These are phyloP conservation scores for Pterobdella sp. DNA, from an alignment of 2,888 invertebrate genomes.

Conservation along the genomic window DNA sequence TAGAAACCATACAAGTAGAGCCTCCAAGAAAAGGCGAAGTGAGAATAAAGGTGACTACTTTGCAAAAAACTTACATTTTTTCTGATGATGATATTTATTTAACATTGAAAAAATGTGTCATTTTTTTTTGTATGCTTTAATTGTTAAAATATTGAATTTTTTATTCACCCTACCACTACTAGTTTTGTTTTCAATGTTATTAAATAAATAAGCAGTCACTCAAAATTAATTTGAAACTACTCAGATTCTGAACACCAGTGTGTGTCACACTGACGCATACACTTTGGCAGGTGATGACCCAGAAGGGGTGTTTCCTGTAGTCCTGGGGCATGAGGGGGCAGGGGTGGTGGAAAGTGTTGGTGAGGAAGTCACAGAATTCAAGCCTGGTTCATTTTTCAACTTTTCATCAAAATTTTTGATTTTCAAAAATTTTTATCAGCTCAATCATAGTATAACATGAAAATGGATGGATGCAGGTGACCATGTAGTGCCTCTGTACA, in stretches of 20 bases:
- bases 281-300: constrained; percentile 54
- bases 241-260: constrained; percentile 57
- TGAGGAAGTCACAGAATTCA: constrained; percentile 67
- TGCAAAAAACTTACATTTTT: background rate
- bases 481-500: constrained; percentile 91
- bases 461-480: constrained; percentile 61
- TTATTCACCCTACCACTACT: background rate
- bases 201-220: no score
- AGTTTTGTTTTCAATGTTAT: background rate
- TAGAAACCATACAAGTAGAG: constrained; percentile 86
- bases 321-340: constrained; percentile 88
- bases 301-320: constrained; percentile 61
- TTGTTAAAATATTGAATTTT: background rate
- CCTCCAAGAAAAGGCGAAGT: constrained; percentile 88
- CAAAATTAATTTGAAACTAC: background rate
- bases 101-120: background rate
- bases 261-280: constrained; percentile 53
- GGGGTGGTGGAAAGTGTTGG: constrained; percentile 96
- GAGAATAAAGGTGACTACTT: constrained; percentile 52
- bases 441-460: background rate
- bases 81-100: background rate
- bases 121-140: background rate
- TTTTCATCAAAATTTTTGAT: background rate
- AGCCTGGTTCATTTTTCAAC: constrained; percentile 59
- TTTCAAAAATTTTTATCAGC: background rate